Evolutionary conservation across 2,797 vertebrate species (phyloP).

Genomic region (Pseudopleuronectes americanus): DNA sequence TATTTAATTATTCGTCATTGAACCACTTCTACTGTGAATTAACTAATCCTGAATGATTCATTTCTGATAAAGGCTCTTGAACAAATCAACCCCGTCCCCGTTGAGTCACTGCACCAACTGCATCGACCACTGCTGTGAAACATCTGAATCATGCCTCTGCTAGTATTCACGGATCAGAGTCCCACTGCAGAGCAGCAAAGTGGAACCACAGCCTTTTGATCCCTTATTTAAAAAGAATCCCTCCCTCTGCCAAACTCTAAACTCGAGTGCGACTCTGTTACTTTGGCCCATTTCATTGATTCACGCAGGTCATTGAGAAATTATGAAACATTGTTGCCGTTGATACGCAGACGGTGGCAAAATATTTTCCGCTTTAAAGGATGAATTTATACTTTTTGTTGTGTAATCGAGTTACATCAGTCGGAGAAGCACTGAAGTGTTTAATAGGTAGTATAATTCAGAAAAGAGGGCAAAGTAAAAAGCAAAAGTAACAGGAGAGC

Average conservation of each 20-base stretch:
- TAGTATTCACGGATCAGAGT: constrained; percentile 10
- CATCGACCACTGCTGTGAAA: constrained; percentile 1
- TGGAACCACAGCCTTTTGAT: neutral
- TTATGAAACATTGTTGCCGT: too few species aligned
- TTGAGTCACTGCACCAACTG: constrained; percentile 47
- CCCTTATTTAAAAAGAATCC: neutral
- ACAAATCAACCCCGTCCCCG: constrained; percentile 12
- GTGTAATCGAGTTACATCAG: too few species aligned
- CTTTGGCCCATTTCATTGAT: neutral
- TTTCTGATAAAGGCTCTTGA: constrained; percentile 31
- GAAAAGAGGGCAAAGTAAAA: neutral
- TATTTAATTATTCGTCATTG: constrained; percentile 29
- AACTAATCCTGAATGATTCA: constrained; percentile 46
- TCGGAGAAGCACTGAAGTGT: neutral
- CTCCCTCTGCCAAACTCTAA: neutral
- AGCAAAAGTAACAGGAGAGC: neutral
- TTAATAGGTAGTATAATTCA: neutral
- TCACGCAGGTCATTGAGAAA: neutral
- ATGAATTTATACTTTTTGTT: too few species aligned
- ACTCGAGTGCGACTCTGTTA: neutral
- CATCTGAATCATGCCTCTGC: constrained; percentile 29
- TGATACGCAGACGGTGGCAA: too few species aligned
- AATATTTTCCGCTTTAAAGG: too few species aligned
- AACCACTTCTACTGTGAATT: constrained; percentile 37
- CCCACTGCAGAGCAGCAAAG: neutral